Conservation (phyloP, 2,888 invertebrate genomes). For the Venustoraphidia nigricollis region DNA sequence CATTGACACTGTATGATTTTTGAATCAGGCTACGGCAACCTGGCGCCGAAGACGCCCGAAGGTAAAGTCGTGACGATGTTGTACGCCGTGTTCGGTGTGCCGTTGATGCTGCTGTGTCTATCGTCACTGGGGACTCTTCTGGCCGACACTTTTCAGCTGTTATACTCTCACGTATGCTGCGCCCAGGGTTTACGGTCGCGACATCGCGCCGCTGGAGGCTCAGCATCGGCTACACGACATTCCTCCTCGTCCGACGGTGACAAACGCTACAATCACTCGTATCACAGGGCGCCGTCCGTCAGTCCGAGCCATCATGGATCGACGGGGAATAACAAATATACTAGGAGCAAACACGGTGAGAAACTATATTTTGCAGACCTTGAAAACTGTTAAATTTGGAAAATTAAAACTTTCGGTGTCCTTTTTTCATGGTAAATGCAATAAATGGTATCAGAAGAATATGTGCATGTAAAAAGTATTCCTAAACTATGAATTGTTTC, state of each 20-base stretch:
- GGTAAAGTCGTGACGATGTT: conserved; percentile 75
- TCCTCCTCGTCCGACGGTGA: conserved; percentile 4
- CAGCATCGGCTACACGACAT: conserved; percentile 16
- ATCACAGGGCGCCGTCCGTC: conserved; percentile 35
- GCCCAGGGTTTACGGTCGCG: conserved; percentile 23
- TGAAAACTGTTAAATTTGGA: too few relatives aligned
- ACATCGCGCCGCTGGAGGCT: conserved; percentile 12
- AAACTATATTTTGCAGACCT: too few relatives aligned
- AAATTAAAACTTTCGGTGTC: too few relatives aligned
- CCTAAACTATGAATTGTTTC: too few relatives aligned
- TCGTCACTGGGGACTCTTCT: conserved; percentile 71
- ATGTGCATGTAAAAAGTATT: too few relatives aligned
- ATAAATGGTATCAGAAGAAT: too few relatives aligned
- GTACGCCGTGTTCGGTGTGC: conserved; percentile 78
- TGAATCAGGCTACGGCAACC: conserved; percentile 64
- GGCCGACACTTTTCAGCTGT: conserved; percentile 58
- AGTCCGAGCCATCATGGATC: conserved; percentile 24
- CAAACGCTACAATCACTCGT: conserved; percentile 34
- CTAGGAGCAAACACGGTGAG: too few relatives aligned
- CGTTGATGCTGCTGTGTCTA: conserved; percentile 70
- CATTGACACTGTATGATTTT: conserved; percentile 3
- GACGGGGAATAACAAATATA: too few relatives aligned
- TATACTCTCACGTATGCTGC: conserved; percentile 37
- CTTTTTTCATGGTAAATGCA: too few relatives aligned
- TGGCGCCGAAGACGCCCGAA: conserved; percentile 66